These are phyloP conservation scores for Parotocinclus haroldoi DNA, from an alignment of 2,797 vertebrate genomes.

Conservation along the genomic window DNA sequence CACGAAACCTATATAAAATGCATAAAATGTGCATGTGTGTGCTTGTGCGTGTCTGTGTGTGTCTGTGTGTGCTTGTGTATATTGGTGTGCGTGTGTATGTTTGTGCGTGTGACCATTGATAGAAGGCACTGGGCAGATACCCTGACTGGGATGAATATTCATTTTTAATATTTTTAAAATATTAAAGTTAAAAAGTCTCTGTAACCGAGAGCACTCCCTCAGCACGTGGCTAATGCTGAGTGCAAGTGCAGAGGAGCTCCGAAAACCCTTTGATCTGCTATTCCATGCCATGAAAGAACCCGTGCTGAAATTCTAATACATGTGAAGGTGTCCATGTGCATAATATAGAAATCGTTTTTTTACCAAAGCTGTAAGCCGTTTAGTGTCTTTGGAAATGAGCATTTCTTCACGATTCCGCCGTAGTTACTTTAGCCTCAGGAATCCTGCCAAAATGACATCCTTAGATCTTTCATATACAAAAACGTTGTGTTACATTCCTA, in stretches of 20 bases:
- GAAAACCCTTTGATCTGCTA: slow-evolving; percentile 23
- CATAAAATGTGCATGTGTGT: too few relatives aligned
- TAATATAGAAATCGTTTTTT: slow-evolving; percentile 15
- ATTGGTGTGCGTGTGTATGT: too few relatives aligned
- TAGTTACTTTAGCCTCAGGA: slow-evolving; percentile 12
- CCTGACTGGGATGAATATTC: too few relatives aligned
- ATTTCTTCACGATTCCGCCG: slow-evolving; percentile 19
- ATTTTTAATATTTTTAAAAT: neutral
- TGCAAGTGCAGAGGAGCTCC: slow-evolving; percentile 10
- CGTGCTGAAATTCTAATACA: slow-evolving; percentile 33
- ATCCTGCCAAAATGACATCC: slow-evolving; percentile 2
- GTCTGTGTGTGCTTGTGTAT: too few relatives aligned
- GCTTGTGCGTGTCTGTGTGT: too few relatives aligned
- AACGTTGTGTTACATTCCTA: slow-evolving; percentile 16
- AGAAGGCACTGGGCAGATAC: too few relatives aligned
- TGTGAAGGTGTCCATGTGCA: slow-evolving; percentile 15
- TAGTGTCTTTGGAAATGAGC: slow-evolving; percentile 23
- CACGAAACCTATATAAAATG: too few relatives aligned
- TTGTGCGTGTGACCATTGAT: too few relatives aligned
- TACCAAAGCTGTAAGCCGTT: slow-evolving; percentile 18
- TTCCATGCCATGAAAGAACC: slow-evolving; percentile 15
- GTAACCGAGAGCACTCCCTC: slow-evolving; percentile 17
- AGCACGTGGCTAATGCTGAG: slow-evolving; percentile 14
- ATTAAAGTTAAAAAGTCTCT: neutral
- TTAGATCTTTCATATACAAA: slow-evolving; percentile 25